Percentiles rank a stretch among this genome's conserved stretches.
phyloP scores from a whole-genome alignment of 2,888 invertebrate genomes.

The Chrysina gloriosa region DNA sequence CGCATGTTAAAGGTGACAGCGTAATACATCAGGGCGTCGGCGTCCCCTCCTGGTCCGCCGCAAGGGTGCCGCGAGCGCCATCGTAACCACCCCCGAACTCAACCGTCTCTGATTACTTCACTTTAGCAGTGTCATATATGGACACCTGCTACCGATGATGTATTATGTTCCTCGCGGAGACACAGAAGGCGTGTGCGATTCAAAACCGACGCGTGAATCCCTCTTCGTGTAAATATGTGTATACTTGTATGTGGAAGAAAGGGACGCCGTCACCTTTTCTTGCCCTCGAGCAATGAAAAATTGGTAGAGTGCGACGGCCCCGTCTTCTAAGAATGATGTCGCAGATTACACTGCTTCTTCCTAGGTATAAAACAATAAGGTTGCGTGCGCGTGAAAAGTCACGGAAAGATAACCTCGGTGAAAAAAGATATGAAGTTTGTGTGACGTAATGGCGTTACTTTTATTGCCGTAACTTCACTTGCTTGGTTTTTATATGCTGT shows the following conservation, averaged over 20 bases:
- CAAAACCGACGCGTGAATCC: neutral
- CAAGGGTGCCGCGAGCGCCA: neutral
- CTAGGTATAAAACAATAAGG: conserved; percentile 32
- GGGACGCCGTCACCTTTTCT: no score
- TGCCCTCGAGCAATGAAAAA: neutral
- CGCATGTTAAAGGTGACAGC: conserved; percentile 34
- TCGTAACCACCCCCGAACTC: conserved; percentile 21
- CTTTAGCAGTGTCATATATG: conserved; percentile 40
- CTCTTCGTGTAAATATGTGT: no score
- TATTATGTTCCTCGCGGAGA: conserved; percentile 29
- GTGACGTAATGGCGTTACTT: conserved; percentile 18
- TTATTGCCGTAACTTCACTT: neutral
- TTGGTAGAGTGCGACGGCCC: conserved; percentile 4
- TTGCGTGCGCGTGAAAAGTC: conserved; percentile 19
- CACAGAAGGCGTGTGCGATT: conserved; percentile 3
- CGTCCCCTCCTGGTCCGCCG: conserved; percentile 9
- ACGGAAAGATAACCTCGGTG: neutral
- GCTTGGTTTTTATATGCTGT: neutral
- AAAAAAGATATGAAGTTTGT: conserved; percentile 23
- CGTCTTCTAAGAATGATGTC: neutral
- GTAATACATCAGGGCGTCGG: conserved; percentile 34
- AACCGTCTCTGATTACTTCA: conserved; percentile 42
- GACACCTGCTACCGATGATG: conserved; percentile 41
- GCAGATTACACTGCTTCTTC: conserved; percentile 21
- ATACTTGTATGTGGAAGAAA: neutral